A percentile compares a stretch with the other conserved stretches of the same genome.
Conservation (phyloP, 2,797 vertebrate genomes). For the Xerus rutilus region DNA sequence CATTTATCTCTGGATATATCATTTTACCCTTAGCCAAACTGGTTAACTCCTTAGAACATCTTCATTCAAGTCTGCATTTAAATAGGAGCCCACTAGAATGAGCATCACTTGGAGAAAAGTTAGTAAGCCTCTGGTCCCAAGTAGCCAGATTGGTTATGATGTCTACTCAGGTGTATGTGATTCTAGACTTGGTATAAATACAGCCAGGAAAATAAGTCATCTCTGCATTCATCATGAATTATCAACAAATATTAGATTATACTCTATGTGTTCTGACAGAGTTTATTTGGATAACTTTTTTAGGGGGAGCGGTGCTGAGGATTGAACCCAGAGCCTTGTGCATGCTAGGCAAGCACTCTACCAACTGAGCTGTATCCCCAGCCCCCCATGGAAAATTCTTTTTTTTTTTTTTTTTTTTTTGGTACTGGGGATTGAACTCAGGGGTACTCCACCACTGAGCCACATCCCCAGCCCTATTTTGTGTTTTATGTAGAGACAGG, state of each 20-base stretch:
- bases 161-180: slow-evolving; percentile 37
- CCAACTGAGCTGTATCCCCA: too few species aligned
- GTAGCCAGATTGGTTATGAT: background rate
- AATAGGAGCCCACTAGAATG: background rate
- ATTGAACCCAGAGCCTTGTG: too few species aligned
- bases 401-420: too few species aligned
- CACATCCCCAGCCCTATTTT: too few species aligned
- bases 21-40: background rate
- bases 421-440: too few species aligned
- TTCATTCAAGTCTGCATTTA: slow-evolving; percentile 12
- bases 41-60: slow-evolving; percentile 35
- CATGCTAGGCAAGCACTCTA: too few species aligned
- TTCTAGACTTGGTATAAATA: slow-evolving; percentile 37
- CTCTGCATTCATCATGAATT: slow-evolving; percentile 35
- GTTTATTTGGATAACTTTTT: slow-evolving; percentile 11
- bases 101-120: background rate
- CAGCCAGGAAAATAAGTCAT: slow-evolving; percentile 22
- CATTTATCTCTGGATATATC: slow-evolving; percentile 17
- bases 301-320: too few species aligned
- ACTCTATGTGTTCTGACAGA: background rate
- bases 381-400: too few species aligned
- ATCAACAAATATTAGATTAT: slow-evolving; percentile 8
- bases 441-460: too few species aligned
- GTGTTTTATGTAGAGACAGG: too few species aligned
- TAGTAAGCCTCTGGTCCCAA: background rate